phyloP scores from a whole-genome alignment of 2,113 vertebrate species.

The Hyla sarda region DNA sequence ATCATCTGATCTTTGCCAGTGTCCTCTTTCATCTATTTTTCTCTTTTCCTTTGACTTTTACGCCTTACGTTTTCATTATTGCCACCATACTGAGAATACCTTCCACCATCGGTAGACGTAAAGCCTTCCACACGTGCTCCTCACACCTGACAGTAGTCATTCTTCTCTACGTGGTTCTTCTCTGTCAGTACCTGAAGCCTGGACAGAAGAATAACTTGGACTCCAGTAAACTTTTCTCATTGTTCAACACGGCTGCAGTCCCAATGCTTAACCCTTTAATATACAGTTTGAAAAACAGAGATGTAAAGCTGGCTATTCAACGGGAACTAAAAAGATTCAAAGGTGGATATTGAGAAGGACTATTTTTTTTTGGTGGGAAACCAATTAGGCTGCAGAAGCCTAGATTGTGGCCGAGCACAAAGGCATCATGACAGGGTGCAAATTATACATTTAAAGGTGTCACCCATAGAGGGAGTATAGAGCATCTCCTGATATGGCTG shows the following conservation, averaged over 20 bases:
- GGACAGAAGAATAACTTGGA: not conserved
- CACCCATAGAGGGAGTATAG: too few species aligned
- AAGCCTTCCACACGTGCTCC: conserved; percentile 4
- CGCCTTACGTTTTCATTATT: not conserved
- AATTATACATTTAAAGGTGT: too few species aligned
- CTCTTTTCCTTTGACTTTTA: not conserved
- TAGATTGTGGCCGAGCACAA: not conserved
- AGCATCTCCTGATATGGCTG: too few species aligned
- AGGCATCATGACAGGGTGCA: not conserved
- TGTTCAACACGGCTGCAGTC: conserved; percentile 21
- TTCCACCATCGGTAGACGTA: not conserved
- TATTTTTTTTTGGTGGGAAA: too few species aligned
- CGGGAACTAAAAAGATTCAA: not conserved
- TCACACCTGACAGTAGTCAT: conserved; percentile 17
- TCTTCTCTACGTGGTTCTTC: not conserved
- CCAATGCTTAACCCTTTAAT: not conserved
- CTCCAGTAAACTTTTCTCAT: conserved; percentile 1
- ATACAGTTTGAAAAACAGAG: not conserved
- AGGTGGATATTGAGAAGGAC: not conserved
- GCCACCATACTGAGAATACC: not conserved
- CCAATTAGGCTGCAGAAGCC: too few species aligned
- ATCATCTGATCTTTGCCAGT: not conserved
- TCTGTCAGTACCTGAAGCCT: conserved; percentile 3
- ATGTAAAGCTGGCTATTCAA: not conserved
- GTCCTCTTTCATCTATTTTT: not conserved